A percentile compares a stretch with the other conserved stretches of the same genome.
phyloP scores from a whole-genome alignment of 2,888 invertebrate genomes.

The Cheilosia grossa region DNA sequence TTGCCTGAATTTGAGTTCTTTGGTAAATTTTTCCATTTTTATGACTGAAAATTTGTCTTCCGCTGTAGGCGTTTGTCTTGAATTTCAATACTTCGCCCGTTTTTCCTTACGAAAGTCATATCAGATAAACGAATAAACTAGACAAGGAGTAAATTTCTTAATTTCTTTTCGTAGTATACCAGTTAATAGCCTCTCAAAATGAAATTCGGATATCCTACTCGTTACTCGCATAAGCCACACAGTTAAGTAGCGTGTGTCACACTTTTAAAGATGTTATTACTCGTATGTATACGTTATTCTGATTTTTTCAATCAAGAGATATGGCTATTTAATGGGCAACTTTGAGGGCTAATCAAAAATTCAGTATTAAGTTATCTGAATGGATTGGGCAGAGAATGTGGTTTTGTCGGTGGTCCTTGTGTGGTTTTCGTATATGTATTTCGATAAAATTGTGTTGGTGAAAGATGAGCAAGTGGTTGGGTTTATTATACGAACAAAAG shows the following conservation, averaged over 20 bases:
- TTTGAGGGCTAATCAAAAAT: not conserved
- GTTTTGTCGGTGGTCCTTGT: not conserved
- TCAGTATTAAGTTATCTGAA: not conserved
- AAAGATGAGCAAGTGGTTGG: too few relatives aligned
- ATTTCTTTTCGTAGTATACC: conserved; percentile 1
- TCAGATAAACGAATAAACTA: not conserved
- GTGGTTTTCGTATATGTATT: too few relatives aligned
- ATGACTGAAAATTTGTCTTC: conserved; percentile 1
- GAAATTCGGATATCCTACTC: not conserved
- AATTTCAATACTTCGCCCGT: conserved; percentile 10
- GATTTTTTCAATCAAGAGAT: not conserved
- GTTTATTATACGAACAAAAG: too few relatives aligned
- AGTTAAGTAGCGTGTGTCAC: not conserved
- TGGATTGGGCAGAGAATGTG: not conserved
- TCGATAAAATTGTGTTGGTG: too few relatives aligned
- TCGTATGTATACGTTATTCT: not conserved
- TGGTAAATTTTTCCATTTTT: conserved; percentile 2
- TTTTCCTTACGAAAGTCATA: not conserved
- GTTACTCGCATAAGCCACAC: not conserved
- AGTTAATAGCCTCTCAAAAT: conserved; percentile 4
- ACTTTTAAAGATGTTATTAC: not conserved
- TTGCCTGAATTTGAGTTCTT: conserved; percentile 6
- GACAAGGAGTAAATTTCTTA: conserved; percentile 6
- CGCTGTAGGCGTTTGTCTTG: not conserved
- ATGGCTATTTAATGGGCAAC: not conserved